Conservation (phyloP, 2,888 invertebrate genomes). For the Tipula vernalis region DNA sequence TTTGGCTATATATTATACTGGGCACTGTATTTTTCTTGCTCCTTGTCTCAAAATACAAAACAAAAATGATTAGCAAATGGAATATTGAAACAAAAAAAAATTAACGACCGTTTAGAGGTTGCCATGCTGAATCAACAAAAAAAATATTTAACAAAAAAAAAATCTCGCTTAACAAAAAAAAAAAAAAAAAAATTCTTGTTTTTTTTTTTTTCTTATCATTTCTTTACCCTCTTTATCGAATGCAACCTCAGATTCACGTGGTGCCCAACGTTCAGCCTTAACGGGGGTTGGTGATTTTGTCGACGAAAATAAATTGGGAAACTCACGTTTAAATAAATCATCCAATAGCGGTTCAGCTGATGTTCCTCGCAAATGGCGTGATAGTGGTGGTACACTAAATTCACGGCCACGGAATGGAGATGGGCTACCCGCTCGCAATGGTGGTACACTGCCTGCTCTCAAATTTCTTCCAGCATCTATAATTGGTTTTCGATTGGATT, state of each 20-base stretch:
- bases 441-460: slow-evolving; percentile 25
- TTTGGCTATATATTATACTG: background rate
- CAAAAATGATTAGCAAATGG: slow-evolving; percentile 7
- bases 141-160: background rate
- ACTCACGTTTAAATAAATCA: slow-evolving; percentile 36
- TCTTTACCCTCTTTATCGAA: slow-evolving; percentile 59
- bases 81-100: background rate
- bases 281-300: slow-evolving; percentile 51
- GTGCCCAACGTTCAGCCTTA: slow-evolving; percentile 55
- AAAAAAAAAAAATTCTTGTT: background rate
- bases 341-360: slow-evolving; percentile 25
- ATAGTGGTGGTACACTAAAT: slow-evolving; percentile 18
- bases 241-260: slow-evolving; percentile 56
- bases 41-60: background rate
- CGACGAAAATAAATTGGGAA: slow-evolving; percentile 24
- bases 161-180: slow-evolving; percentile 26
- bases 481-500: background rate
- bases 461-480: background rate
- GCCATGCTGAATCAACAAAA: background rate
- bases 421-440: slow-evolving; percentile 20
- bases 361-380: slow-evolving; percentile 27
- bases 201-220: background rate
- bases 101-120: background rate
- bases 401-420: slow-evolving; percentile 15
- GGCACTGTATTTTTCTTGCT: background rate